Conservation (phyloP, 2,797 vertebrate species). For the Tadarida brasiliensis region DNA sequence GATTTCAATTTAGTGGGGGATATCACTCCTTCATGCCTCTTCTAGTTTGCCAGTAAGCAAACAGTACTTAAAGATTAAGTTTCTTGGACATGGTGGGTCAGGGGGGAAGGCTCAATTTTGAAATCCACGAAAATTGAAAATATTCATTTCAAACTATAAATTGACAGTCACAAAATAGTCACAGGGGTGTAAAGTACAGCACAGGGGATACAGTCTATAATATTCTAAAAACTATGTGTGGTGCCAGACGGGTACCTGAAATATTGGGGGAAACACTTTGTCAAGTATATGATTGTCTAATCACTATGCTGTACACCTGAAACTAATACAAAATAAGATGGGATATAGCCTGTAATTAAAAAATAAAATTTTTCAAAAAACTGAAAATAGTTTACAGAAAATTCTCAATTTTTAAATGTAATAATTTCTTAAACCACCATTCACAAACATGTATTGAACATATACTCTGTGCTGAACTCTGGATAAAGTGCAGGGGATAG, state of each 20-base stretch:
- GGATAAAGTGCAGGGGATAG: neutral
- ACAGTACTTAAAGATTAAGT: conserved; percentile 33
- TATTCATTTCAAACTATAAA: neutral
- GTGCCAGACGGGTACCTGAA: neutral
- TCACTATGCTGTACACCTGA: neutral
- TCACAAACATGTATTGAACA: neutral
- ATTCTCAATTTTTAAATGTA: conserved; percentile 4
- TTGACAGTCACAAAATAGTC: neutral
- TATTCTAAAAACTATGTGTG: neutral
- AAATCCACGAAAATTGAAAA: conserved; percentile 43
- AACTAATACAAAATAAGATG: neutral
- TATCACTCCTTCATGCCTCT: neutral
- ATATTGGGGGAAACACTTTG: neutral
- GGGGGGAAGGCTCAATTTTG: neutral
- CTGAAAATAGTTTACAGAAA: conserved; percentile 45
- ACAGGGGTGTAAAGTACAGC: neutral
- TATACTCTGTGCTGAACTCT: neutral
- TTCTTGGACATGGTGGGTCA: neutral
- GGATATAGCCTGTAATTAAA: neutral
- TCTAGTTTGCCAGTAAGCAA: neutral
- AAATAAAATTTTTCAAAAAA: neutral
- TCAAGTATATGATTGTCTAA: neutral
- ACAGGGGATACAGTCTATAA: no score
- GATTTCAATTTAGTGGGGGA: conserved; percentile 24
- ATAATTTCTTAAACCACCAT: neutral